phyloP scores from a whole-genome alignment of 2,113 vertebrate genomes.

The Pangasianodon gigas region DNA sequence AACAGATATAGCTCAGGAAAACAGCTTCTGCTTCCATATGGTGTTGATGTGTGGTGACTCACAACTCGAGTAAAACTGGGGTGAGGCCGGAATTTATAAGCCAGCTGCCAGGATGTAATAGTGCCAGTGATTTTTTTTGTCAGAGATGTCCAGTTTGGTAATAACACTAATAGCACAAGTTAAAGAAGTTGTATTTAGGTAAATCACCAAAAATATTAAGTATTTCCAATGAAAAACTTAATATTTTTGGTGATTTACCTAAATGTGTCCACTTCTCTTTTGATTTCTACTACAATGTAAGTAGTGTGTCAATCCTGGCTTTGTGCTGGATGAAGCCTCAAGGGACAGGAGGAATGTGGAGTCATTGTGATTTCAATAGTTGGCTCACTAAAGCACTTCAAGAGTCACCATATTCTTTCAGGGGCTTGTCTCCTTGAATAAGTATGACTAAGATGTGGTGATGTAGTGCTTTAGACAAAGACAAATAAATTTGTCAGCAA shows the following conservation, averaged over 20 bases:
- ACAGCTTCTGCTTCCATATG: neutral
- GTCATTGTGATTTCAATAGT: conserved; percentile 29
- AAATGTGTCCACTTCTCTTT: conserved; percentile 1
- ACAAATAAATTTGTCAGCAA: conserved; percentile 44
- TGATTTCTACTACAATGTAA: neutral
- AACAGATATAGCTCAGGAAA: conserved; percentile 9
- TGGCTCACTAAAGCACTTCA: neutral
- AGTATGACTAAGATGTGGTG: conserved; percentile 36
- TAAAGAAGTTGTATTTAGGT: neutral
- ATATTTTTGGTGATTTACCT: neutral
- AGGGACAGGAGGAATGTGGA: conserved; percentile 38
- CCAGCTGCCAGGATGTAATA: neutral
- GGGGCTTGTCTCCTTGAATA: conserved; percentile 39
- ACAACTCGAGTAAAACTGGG: neutral
- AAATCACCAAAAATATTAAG: too few species aligned
- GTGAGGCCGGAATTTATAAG: neutral
- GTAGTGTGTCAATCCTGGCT: neutral
- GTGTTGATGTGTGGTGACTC: neutral
- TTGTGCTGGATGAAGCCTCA: conserved; percentile 43
- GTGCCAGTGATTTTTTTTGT: neutral
- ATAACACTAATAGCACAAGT: neutral
- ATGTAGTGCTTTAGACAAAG: conserved; percentile 61
- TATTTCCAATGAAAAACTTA: neutral
- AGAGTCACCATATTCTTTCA: conserved; percentile 38
- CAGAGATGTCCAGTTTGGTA: neutral